Evolutionary conservation across 2,113 vertebrate species (phyloP), one percentile per base, ranked within the genome.

Genomic region (Puffinus mauretanicus): DNA sequence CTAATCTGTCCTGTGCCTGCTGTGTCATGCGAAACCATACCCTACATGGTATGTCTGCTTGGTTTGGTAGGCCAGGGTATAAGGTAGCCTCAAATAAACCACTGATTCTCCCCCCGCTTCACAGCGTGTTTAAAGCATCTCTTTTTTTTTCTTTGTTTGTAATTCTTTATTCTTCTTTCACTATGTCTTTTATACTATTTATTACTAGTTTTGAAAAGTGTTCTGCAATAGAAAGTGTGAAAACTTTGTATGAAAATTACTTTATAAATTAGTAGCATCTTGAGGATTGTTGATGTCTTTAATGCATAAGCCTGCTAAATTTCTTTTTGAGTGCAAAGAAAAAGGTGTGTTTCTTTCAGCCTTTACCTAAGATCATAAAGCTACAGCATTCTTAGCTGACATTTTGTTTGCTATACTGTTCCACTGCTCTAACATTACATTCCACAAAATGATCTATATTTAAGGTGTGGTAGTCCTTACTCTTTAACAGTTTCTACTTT

Each of bases 381-480:
- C 65, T 79, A 5, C 36, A 93, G 80, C 29, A 26, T 46, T 95
- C 73, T 78, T 61, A 46, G 57, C 46, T 30, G 27, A 54, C 71
- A 78, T 87, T 90, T 85, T 83, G 44, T 81, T 79, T 95, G 67
- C 30, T 9, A 8, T 76, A 40, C 46, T 57, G 86, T 65, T 82
- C 13, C 13, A 32, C 54, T 80, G 67, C 84, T 90, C 84, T 82
- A 77, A 49, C 71, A 36, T 25, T 34, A 46, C n/a, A 87, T 91
- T 94, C 46, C 70, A 69, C 55, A 85, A 84, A 77, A 77, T 62
- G 7, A 66, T 84, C 82, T 96, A 25, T 95, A 95, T 96, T 96
- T 97, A 95, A 96, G 49, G n/a, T 69, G n/a, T 72, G 54, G 85
- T 66, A 29, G 58, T 75, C 77, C 65, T 94, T 65, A 61, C 52